Evolutionary conservation across 2,888 invertebrate species (phyloP), one percentile per base, ranked within the genome.

Genomic region (Arge pagana): DNA sequence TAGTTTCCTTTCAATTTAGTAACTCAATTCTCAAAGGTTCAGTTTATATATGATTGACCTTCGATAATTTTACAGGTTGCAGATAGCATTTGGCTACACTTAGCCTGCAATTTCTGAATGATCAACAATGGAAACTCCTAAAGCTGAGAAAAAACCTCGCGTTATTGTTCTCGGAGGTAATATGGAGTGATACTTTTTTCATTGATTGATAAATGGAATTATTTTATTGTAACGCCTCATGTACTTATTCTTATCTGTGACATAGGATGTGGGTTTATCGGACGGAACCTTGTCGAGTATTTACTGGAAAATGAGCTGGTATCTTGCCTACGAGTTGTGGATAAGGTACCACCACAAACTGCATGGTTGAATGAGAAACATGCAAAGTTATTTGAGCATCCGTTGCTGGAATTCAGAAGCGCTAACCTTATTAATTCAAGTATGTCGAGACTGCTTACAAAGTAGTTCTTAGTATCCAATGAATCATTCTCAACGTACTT

Each of bases 311-410:
- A 92, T 77, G 85, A 90, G 66, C 77, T 92, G 65, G 88, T 86
- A 56, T 85, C 85, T 67, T 83, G 82, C 65, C 81, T 95, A 58
- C 84, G 90, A 61, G 85, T 93, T 40, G 91, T 92, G 52, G 96
- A 96, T 79, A 96, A 96, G 79, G 93, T 94, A 23, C 94, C 94
- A 42, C 95, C 95, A 1, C 91, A 92, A 77, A 88, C 93, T 67
- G 95, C 94, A 2, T 96, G 94, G 88, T 79, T 96, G 26, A 93
- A 91, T 76, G 78, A 82, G 2, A 78, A 79, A 54, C 94, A 94
- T 69, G 81, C 83, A 60, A 82, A 84, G 65, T 79, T 83, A 37
- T 93, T 94, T 76, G 84, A 87, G 53, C 84, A 85, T 78, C 82
- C 88, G 56, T 80, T 85, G 70, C 88, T 95, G 7, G 90, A 93